Base-by-base conservation (phyloP, 2,888 invertebrate species). In the Crepidodera aurea region DNA sequence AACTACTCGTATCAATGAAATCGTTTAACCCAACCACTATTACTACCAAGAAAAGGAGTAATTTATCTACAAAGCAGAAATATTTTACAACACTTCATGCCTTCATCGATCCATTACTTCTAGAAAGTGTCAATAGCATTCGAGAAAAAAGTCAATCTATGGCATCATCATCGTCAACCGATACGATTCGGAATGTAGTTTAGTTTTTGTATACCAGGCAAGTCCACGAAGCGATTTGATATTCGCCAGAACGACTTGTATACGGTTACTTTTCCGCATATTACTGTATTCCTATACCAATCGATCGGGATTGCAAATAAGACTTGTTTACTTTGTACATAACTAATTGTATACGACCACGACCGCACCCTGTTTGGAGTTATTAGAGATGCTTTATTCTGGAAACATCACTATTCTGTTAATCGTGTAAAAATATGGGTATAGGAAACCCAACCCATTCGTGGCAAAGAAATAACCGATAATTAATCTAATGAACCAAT, bases 221-320 rank as follows among this genome's bases (percentile, higher is more conserved):
- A 15, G 40, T 40, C 34, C 34, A 10, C 18, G 40, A 18, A 40
- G 40, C 32, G 46, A 58, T 53, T 62, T 46, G 19, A 58, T 54
- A 62, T 61, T 64, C 62, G 32, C 40, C 34, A 29, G 59, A 57
- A 58, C 64, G 57, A 54, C 56, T 46, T 39, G 40, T 53, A 68
- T 72, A 74, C 75, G 67, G 75, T 73, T 75, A 74, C 56, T 71
- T 74, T 72, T 71, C 70, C 39, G 62, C 57, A 62, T 44, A 42
- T 37, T 57, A 48, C 10, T 37, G 27, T 37, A 13, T 27, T 25
- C 37, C 10, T 50, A 27, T 46, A 46, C 46, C 25, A 15, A 44
- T n/a, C 40, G 5, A 48, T 54, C 57, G 39, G 56, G 60, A 62
- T 65, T 64, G 62, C 57, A 58, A 63, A 64, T 57, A 57, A 62